Base-by-base conservation (phyloP, 2,888 invertebrate genomes). In the Phyllotreta cruciferae region DNA sequence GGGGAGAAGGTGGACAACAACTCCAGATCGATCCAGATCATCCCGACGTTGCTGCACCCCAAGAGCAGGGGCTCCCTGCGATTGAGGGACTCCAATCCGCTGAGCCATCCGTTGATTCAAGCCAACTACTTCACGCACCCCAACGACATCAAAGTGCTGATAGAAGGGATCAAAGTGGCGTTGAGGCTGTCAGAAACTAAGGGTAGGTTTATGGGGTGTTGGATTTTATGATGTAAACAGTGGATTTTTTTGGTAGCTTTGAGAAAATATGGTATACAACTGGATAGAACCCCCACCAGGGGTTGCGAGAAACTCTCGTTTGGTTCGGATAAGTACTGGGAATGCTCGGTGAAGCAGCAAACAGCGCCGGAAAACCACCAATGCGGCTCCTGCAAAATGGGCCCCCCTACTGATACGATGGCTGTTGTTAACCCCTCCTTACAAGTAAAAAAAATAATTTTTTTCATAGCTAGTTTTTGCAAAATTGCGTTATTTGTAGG, bases 91-190 rank as follows among this genome's bases (percentile, higher is more conserved):
- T 85, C 85, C 53, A 89, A 97, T 81, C 96, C 97, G 0, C 82
- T 90, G 50, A 89, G 88, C 1, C 87, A 91, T 70, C 97, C 97
- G 0, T 85, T 90, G 73, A 94, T 98, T 60, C 90, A 90, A 75
- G 93, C 93, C 36, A 93, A 93, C 82, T 92, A 85, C 78, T 83
- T 93, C 37, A 87, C 89, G 0, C 88, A 92, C 72, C 87, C 90
- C 0, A 87, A 91, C 64, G 97, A 97, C 78, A 86, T 93, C 0
- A 90, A 89, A 64, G 87, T 87, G 0, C 82, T 94, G 36, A 85
- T 94, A 6, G 94, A 94, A 75, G 94, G 94, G 54, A 91, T 94
- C 71, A 92, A 92, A 77, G 89, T 94, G 75, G 87, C 89, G 6
- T 84, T 93, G 55, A 83, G 84, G 58, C 79, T 94, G 3, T 84